Evolutionary conservation across 2,797 vertebrate species (phyloP).

Genomic region (Sciurus vulgaris): DNA sequence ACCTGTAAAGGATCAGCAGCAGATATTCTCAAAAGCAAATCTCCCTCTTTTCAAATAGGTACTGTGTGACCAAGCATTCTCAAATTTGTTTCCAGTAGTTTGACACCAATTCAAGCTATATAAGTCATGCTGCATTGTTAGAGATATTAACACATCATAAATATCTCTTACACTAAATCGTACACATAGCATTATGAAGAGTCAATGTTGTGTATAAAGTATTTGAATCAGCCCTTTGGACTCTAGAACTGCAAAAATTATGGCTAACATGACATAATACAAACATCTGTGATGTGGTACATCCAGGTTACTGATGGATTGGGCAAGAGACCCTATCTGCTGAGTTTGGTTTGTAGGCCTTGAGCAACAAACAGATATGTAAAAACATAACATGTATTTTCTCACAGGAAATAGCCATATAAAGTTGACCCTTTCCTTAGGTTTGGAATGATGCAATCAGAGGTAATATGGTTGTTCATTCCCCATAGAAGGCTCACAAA

Average conservation of each 20-base stretch:
- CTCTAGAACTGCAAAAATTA: neutral
- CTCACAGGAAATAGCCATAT: neutral
- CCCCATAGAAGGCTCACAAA: neutral
- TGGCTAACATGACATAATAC: neutral
- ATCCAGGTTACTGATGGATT: neutral
- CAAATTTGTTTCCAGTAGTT: too few relatives aligned
- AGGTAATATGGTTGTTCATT: neutral
- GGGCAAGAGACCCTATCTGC: neutral
- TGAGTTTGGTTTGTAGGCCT: neutral
- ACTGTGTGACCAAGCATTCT: too few relatives aligned
- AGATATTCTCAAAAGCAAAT: neutral
- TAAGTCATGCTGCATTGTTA: too few relatives aligned
- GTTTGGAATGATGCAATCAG: neutral
- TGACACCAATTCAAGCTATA: too few relatives aligned
- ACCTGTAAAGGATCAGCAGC: neutral
- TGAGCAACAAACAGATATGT: neutral
- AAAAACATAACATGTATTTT: neutral
- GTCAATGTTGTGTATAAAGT: too few relatives aligned
- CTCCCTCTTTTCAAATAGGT: neutral
- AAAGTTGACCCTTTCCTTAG: neutral
- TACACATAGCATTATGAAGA: too few relatives aligned
- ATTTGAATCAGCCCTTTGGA: too few relatives aligned
- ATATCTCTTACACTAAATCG: too few relatives aligned
- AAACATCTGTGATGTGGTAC: neutral
- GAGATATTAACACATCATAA: too few relatives aligned